Evolutionary conservation across 2,888 invertebrate species (phyloP).

Genomic region (Drosophila affinis): DNA sequence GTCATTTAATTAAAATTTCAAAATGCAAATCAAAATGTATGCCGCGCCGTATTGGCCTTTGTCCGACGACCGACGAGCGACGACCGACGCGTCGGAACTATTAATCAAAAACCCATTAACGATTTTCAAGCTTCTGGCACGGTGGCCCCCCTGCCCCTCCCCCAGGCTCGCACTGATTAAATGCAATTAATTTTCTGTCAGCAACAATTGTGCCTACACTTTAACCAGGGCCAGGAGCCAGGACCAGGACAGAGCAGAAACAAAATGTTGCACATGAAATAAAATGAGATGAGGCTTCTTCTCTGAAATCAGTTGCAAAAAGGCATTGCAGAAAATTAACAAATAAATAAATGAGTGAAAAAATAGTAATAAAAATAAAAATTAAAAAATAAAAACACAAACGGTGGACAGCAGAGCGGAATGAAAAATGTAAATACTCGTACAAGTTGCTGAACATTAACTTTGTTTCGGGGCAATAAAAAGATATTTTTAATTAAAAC

Average conservation of each 20-base stretch:
- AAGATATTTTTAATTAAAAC: constrained; percentile 33
- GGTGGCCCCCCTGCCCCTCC: constrained; percentile 5
- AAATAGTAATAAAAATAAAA: not conserved
- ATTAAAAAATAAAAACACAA: no score
- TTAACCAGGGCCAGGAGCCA: constrained; percentile 9
- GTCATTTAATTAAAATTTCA: constrained; percentile 44
- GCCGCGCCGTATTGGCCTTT: constrained; percentile 9
- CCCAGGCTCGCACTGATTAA: constrained; percentile 54
- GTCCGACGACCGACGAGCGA: not conserved
- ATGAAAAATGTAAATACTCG: constrained; percentile 46
- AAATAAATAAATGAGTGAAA: constrained; percentile 42
- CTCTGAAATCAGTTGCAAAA: constrained; percentile 44
- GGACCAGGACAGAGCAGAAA: constrained; percentile 34
- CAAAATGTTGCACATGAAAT: constrained; percentile 24
- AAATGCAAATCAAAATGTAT: constrained; percentile 45
- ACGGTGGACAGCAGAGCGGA: constrained; percentile 7
- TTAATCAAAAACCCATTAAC: constrained; percentile 57
- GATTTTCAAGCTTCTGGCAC: constrained; percentile 28
- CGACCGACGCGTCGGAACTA: constrained; percentile 27
- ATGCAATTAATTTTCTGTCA: constrained; percentile 76
- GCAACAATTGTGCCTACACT: constrained; percentile 62
- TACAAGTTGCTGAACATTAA: constrained; percentile 36
- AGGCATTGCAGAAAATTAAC: constrained; percentile 42
- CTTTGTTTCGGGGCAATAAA: constrained; percentile 28
- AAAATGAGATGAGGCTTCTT: constrained; percentile 42